Conservation (phyloP, 1,140 invertebrate species). For the Drosophila gunungcola region DNA sequence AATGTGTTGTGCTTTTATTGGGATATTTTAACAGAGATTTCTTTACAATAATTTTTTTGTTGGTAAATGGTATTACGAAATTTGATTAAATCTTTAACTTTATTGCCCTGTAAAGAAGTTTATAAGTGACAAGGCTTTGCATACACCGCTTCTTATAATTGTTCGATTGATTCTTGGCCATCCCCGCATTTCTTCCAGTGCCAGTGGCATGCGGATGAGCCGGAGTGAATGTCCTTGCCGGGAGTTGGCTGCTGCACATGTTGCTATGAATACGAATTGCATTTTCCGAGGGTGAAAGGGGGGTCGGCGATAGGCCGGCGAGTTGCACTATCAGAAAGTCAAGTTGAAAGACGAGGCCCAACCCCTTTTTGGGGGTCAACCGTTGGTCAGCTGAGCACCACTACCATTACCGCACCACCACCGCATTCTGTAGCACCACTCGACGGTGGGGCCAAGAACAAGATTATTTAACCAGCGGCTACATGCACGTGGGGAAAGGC, state of each 20-base stretch:
- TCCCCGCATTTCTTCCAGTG: not conserved
- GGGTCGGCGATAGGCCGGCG: constrained; percentile 14
- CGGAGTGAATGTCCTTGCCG: constrained; percentile 42
- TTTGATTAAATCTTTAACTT: too few relatives aligned
- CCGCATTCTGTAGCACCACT: constrained; percentile 16
- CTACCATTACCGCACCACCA: not conserved
- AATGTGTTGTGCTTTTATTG: too few relatives aligned
- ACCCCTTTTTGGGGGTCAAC: constrained; percentile 62
- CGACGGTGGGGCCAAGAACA: constrained; percentile 40
- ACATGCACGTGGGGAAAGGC: constrained; percentile 27
- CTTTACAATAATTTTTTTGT: too few relatives aligned
- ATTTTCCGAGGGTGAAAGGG: constrained; percentile 19
- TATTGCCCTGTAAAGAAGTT: too few relatives aligned
- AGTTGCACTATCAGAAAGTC: constrained; percentile 66
- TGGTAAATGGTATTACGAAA: too few relatives aligned
- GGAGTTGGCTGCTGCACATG: constrained; percentile 31
- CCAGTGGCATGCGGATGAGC: constrained; percentile 1
- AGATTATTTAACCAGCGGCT: constrained; percentile 56
- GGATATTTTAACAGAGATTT: too few relatives aligned
- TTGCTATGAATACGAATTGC: constrained; percentile 77
- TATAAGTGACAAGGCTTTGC: too few relatives aligned
- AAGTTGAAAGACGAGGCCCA: constrained; percentile 77
- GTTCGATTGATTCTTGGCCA: not conserved
- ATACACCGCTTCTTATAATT: too few relatives aligned
- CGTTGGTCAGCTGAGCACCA: constrained; percentile 27